A percentile compares a stretch with the other conserved stretches of the same genome.
Evolutionary conservation across 2,113 vertebrate genomes (phyloP).

Genomic region (Leucosticte australis): DNA sequence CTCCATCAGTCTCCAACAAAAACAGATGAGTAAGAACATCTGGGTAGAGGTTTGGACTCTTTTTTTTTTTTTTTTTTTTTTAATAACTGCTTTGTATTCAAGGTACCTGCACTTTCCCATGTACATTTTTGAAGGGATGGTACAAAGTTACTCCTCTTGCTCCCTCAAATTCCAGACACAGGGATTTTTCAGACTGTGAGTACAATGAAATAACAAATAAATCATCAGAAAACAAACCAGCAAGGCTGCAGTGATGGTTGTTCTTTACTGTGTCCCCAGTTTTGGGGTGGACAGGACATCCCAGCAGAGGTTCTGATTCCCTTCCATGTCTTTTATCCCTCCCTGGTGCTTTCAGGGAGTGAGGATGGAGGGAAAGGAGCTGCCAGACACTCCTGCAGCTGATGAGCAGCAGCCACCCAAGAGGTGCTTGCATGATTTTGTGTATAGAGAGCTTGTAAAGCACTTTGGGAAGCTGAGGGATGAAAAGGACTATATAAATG

Average conservation of each 20-base stretch:
- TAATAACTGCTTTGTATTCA: neutral
- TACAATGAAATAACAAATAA: neutral
- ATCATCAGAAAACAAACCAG: neutral
- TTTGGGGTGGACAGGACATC: neutral
- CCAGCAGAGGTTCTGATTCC: neutral
- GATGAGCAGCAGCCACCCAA: constrained; percentile 59
- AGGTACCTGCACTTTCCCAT: neutral
- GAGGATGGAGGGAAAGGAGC: neutral
- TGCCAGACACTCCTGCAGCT: neutral
- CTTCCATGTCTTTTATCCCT: rapidly evolving
- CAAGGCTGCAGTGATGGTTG: rapidly evolving
- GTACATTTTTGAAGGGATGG: neutral
- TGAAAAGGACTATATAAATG: constrained; percentile 56
- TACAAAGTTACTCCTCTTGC: neutral
- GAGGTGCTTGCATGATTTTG: constrained; percentile 5
- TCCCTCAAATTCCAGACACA: neutral
- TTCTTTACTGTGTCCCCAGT: neutral
- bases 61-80: neutral
- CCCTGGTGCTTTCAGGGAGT: rapidly evolving
- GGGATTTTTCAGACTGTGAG: neutral
- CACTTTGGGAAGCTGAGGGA: constrained; percentile 41
- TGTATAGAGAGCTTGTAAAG: constrained; percentile 43
- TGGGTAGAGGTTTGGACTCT: neutral
- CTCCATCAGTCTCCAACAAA: neutral
- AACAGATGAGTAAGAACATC: neutral